A percentile compares a stretch with the other conserved stretches of the same genome.
Evolutionary conservation across 2,888 invertebrate genomes (phyloP).

Genomic region (Cetonia aurata): DNA sequence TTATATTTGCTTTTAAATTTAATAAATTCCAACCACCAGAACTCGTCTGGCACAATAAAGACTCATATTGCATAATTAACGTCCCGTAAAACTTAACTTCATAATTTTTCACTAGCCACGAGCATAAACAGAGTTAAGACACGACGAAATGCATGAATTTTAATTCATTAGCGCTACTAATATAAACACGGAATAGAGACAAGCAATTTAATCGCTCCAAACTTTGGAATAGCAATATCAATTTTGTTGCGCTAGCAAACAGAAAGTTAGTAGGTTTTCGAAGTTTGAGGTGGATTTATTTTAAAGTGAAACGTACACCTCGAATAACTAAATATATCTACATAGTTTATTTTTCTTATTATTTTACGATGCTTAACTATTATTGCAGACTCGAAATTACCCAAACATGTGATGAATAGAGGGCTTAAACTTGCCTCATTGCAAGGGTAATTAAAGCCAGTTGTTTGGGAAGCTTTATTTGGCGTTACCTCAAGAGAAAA

Average conservation of each 20-base stretch:
- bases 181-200: neutral
- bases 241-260: neutral
- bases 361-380: neutral
- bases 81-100: too few relatives aligned
- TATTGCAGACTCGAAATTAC: neutral
- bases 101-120: neutral
- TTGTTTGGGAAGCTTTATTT: too few relatives aligned
- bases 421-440: too few relatives aligned
- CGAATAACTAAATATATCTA: neutral
- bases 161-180: constrained; percentile 13
- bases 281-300: constrained; percentile 1
- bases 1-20: too few relatives aligned
- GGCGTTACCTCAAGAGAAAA: too few relatives aligned
- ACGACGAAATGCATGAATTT: neutral
- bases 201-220: constrained; percentile 6
- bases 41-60: too few relatives aligned
- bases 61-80: too few relatives aligned
- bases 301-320: neutral
- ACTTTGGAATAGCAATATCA: constrained; percentile 3
- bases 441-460: too few relatives aligned
- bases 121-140: neutral
- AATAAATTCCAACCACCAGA: too few relatives aligned
- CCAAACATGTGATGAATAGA: too few relatives aligned
- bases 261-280: neutral
- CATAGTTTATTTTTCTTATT: neutral